phyloP scores from a whole-genome alignment of 2,113 vertebrate species.

The Chaenogobius annularis region DNA sequence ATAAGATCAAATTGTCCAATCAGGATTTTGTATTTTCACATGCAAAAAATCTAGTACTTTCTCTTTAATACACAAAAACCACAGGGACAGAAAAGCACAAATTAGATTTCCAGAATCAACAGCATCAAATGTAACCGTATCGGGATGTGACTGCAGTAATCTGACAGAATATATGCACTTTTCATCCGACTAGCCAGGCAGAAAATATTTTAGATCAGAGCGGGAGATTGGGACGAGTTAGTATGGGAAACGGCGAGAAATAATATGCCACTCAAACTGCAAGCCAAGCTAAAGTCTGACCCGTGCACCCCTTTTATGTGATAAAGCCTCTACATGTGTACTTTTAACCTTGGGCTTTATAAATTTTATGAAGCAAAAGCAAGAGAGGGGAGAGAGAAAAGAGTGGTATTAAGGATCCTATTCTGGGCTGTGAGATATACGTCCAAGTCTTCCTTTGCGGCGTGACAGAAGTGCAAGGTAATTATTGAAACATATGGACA shows the following conservation, averaged over 20 bases:
- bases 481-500: conserved; percentile 74
- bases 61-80: conserved; percentile 20
- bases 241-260: conserved; percentile 66
- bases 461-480: conserved; percentile 61
- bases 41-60: background rate
- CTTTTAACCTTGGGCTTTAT: conserved; percentile 37
- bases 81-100: conserved; percentile 25
- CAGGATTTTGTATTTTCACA: background rate
- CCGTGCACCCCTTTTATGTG: conserved; percentile 27
- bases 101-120: conserved; percentile 32
- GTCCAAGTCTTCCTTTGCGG: conserved; percentile 28
- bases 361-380: background rate
- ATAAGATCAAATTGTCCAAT: background rate
- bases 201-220: conserved; percentile 83
- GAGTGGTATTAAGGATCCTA: conserved; percentile 9
- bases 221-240: conserved; percentile 48
- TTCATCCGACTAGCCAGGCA: conserved; percentile 85
- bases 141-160: conserved; percentile 54
- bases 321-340: conserved; percentile 53
- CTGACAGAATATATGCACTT: conserved; percentile 84
- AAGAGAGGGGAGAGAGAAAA: conserved; percentile 8
- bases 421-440: conserved; percentile 8
- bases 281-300: conserved; percentile 45
- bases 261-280: conserved; percentile 81
- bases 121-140: conserved; percentile 41